phyloP scores from a whole-genome alignment of 1,140 invertebrate genomes.

The Psix sp. region DNA sequence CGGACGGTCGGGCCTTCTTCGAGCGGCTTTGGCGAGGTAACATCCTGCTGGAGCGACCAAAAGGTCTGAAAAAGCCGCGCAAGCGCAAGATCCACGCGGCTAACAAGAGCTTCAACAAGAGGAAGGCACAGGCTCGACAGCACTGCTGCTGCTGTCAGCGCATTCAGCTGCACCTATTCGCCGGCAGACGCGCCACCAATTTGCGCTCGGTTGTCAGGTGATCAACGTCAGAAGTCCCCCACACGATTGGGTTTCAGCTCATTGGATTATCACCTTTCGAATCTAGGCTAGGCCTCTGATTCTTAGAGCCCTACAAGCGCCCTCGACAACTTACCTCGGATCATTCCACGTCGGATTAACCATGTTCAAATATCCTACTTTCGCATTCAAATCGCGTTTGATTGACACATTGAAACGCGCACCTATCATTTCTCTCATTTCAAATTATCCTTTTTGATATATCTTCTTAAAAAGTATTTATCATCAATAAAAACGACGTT shows the following conservation, averaged over 20 bases:
- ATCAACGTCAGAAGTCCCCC: conserved; percentile 21
- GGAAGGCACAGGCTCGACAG: conserved; percentile 63
- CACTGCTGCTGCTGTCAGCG: conserved; percentile 74
- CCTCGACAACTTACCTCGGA: too few relatives aligned
- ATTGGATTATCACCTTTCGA: conserved; percentile 49
- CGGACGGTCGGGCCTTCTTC: conserved; percentile 73
- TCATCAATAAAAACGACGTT: too few relatives aligned
- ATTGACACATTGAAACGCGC: too few relatives aligned
- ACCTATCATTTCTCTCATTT: too few relatives aligned
- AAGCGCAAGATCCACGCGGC: conserved; percentile 67
- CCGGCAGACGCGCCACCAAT: conserved; percentile 68
- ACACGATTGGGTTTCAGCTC: conserved; percentile 19
- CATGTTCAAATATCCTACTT: too few relatives aligned
- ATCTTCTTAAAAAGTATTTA: too few relatives aligned
- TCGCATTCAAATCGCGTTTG: too few relatives aligned
- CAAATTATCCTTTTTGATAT: too few relatives aligned
- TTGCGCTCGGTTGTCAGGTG: conserved; percentile 75
- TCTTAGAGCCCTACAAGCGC: too few relatives aligned
- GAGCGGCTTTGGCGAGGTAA: conserved; percentile 72
- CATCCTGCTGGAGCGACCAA: conserved; percentile 71
- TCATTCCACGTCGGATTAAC: too few relatives aligned
- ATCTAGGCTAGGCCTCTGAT: conserved; percentile 42
- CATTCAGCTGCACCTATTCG: conserved; percentile 72
- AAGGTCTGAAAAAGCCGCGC: conserved; percentile 66
- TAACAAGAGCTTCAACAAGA: conserved; percentile 55